Evolutionary conservation across 2,113 vertebrate species (phyloP).

Genomic region (Psophia crepitans): DNA sequence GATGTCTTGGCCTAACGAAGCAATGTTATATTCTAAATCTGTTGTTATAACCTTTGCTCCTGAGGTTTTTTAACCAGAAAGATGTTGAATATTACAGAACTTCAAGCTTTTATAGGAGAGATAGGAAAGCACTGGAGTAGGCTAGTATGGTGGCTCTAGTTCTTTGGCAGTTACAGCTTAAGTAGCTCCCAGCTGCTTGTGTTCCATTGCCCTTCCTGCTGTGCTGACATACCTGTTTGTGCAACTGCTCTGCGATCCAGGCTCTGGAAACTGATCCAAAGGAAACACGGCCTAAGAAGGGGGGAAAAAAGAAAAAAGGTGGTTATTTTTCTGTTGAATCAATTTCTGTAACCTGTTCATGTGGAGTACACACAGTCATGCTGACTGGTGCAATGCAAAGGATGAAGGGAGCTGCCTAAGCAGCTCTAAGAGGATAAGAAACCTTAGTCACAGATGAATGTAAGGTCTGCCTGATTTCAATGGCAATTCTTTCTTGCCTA

Average conservation of each 20-base stretch:
- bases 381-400: neutral
- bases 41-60: neutral
- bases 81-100: neutral
- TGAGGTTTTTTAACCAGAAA: neutral
- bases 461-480: neutral
- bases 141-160: neutral
- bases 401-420: neutral
- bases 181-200: neutral
- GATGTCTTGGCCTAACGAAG: neutral
- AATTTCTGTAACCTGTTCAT: neutral
- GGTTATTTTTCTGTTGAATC: neutral
- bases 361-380: neutral
- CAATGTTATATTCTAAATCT: neutral
- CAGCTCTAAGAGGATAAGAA: neutral
- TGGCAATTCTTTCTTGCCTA: neutral
- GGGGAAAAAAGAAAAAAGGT: too few relatives aligned
- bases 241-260: neutral
- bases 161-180: neutral
- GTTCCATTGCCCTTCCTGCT: neutral
- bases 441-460: neutral
- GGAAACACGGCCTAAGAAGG: neutral
- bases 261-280: neutral
- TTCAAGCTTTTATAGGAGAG: neutral
- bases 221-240: neutral
- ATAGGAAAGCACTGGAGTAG: neutral